Evolutionary conservation across 2,888 invertebrate species (phyloP), one percentile per base, ranked within the genome.

Genomic region (Lucinisca nassula): DNA sequence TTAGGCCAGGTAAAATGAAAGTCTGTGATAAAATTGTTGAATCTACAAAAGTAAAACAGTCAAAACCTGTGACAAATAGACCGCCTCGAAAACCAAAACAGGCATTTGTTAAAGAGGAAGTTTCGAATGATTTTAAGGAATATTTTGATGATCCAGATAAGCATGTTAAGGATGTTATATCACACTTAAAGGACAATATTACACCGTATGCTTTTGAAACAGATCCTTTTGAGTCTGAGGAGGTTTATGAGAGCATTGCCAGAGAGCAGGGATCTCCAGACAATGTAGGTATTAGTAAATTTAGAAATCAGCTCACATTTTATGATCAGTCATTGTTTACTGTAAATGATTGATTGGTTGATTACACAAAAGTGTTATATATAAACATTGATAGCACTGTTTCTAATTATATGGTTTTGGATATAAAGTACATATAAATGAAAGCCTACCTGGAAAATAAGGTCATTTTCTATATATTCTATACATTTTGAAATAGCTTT

Each of bases 11-110:
- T 49, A 90, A 81, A 82, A 70, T 90, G 87, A 77, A 70, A 84
- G 82, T 82, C 6, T 85, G 87, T 81, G 90, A 87, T 76, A 85
- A 87, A 58, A 83, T 90, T 55, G 84, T 82, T 55, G 87, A 90
- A 55, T 87, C 90, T 21, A 81, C 85, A 14, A 84, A 85, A 38
- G 51, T 21, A 51, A 82, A 82, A 82, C 37, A 37, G 27, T 12
- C 37, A 17, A 37, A 76, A 32, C 49, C 51, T 24, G 27, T 37
- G 24, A 67, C 30, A 35, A 75, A 55, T 27, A 77, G 72, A 77
- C 76, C 30, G 30, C 76, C n/a, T 27, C 73, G 78, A 37, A 58
- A 82, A 14, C 79, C 82, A 24, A 89, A 79, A 37, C 76, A 79
- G 72, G 89, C 85, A 72, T 87, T 87, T 83, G 37, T 74, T 45